Evolutionary conservation across 2,113 vertebrate species (phyloP).

Genomic region (Labeo catla): DNA sequence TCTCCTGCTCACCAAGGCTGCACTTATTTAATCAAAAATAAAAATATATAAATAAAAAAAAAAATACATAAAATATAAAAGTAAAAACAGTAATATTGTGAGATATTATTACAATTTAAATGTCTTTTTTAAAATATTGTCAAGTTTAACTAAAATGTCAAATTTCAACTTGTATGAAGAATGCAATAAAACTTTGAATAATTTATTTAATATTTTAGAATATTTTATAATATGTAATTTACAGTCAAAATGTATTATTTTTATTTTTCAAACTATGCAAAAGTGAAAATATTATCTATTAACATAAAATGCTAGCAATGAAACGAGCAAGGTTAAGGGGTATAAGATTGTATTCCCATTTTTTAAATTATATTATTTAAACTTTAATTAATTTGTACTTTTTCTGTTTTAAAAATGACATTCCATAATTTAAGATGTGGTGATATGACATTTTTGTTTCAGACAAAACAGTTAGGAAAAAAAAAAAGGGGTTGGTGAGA

Average conservation of each 20-base stretch:
- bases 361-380: too few relatives aligned
- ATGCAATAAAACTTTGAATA: neutral
- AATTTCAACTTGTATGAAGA: neutral
- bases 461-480: neutral
- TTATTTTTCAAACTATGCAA: neutral
- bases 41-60: too few relatives aligned
- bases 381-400: neutral
- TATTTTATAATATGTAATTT: neutral
- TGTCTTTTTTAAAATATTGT: too few relatives aligned
- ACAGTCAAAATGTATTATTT: neutral
- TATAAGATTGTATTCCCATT: neutral
- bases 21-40: too few relatives aligned
- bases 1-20: too few relatives aligned
- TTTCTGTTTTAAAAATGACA: neutral
- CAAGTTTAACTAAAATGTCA: too few relatives aligned
- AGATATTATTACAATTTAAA: too few relatives aligned
- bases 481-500: neutral
- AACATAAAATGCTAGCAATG: neutral
- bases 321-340: neutral
- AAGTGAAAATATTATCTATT: neutral
- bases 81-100: too few relatives aligned
- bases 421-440: neutral
- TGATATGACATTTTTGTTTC: neutral
- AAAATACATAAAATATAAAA: too few relatives aligned
- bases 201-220: neutral